These are phyloP conservation scores for Plectrocnemia conspersa DNA, from an alignment of 1,140 invertebrate genomes.

Conservation along the genomic window DNA sequence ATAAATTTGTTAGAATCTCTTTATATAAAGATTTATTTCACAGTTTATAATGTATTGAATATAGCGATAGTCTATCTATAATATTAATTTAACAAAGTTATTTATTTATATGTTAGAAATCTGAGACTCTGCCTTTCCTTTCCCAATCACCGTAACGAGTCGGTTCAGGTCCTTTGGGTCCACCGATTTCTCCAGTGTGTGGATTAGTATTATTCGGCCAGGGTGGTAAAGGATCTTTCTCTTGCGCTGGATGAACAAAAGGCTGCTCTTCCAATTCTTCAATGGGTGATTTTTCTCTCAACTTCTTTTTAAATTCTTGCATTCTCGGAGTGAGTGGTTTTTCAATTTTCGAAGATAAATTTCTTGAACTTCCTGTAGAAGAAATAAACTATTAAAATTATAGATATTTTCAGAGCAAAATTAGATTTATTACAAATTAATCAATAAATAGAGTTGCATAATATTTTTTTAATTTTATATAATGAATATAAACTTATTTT, in stretches of 20 bases:
- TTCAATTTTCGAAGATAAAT: slow-evolving; percentile 13
- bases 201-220: slow-evolving; percentile 90
- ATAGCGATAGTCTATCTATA: too few species aligned
- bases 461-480: too few species aligned
- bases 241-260: slow-evolving; percentile 67
- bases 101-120: slow-evolving; percentile 66
- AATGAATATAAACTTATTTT: too few species aligned
- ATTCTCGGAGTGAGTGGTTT: slow-evolving; percentile 32
- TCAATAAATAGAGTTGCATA: too few species aligned
- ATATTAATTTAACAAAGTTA: too few species aligned
- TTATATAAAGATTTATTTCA: too few species aligned
- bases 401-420: too few species aligned
- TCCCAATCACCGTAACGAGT: slow-evolving; percentile 99
- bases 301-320: slow-evolving; percentile 31
- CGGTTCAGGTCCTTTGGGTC: slow-evolving; percentile 94
- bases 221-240: slow-evolving; percentile 78
- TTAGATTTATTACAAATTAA: too few species aligned
- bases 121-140: slow-evolving; percentile 91
- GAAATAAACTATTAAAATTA: too few species aligned
- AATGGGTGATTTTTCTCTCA: slow-evolving; percentile 56
- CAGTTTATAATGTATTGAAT: too few species aligned
- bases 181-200: slow-evolving; percentile 88
- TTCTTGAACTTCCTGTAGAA: slow-evolving; percentile 1
- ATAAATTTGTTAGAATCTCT: too few species aligned
- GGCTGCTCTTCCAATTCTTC: slow-evolving; percentile 55